A percentile compares a stretch with the other conserved stretches of the same genome.
Evolutionary conservation across 2,888 invertebrate genomes (phyloP).

Genomic region (Chorisops tibialis): DNA sequence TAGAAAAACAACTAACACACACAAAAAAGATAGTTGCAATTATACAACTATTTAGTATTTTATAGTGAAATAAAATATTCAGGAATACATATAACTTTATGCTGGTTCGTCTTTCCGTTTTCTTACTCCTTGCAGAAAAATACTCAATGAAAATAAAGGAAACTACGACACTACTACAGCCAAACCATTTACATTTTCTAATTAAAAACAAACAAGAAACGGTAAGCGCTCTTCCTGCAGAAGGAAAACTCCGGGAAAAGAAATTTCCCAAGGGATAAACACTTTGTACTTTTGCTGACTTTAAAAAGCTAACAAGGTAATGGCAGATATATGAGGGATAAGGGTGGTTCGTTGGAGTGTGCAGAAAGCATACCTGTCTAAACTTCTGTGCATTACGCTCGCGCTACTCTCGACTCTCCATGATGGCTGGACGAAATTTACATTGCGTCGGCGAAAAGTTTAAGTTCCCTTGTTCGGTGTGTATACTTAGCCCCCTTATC

Average conservation of each 20-base stretch:
- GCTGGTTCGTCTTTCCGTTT: background rate
- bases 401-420: too few relatives aligned
- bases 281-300: slow-evolving; percentile 31
- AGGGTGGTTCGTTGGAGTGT: background rate
- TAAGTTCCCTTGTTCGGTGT: too few relatives aligned
- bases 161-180: background rate
- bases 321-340: slow-evolving; percentile 25
- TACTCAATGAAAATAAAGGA: too few relatives aligned
- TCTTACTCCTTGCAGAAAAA: too few relatives aligned
- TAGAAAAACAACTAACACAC: too few relatives aligned
- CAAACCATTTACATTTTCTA: slow-evolving; percentile 31
- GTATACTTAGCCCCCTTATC: too few relatives aligned
- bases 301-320: slow-evolving; percentile 32
- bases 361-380: too few relatives aligned
- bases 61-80: background rate
- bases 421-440: too few relatives aligned
- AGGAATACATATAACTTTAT: background rate
- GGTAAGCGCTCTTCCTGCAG: slow-evolving; percentile 19
- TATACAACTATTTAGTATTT: too few relatives aligned
- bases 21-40: too few relatives aligned
- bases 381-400: too few relatives aligned
- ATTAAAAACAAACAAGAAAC: slow-evolving; percentile 31
- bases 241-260: slow-evolving; percentile 23
- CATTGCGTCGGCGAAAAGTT: too few relatives aligned
- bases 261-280: slow-evolving; percentile 32